Conservation (phyloP, 2,888 invertebrate species). For the Yponomeuta malinellus region DNA sequence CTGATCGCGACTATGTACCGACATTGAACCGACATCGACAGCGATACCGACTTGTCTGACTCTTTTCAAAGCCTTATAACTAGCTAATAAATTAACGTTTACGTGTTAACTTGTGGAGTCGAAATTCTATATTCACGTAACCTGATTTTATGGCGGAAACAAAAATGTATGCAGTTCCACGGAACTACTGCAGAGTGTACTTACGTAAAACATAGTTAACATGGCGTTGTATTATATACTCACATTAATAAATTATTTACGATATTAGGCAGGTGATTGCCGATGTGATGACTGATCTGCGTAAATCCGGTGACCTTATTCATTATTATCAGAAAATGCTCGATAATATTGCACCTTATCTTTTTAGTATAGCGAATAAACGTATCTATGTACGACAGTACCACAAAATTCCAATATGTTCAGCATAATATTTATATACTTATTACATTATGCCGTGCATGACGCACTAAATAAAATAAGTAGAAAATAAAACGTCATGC, state of each 20-base stretch:
- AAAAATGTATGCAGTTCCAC: background rate
- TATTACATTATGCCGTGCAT: background rate
- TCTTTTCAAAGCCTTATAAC: conserved; percentile 7
- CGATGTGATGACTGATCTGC: background rate
- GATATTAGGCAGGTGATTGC: background rate
- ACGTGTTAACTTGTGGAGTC: background rate
- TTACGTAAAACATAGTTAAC: background rate
- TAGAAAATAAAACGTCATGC: background rate
- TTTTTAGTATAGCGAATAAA: no score
- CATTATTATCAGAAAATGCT: background rate
- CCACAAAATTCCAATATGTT: no score
- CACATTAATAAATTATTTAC: background rate
- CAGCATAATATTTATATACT: no score
- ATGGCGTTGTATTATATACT: background rate
- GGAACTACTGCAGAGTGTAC: background rate
- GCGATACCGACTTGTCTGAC: background rate
- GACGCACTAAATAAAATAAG: background rate
- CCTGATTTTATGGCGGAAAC: background rate
- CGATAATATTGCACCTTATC: background rate
- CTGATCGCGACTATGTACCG: background rate
- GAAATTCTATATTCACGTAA: background rate
- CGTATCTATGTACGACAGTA: no score
- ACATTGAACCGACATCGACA: no score
- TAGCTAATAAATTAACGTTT: conserved; percentile 6
- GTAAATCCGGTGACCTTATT: conserved; percentile 1